Conservation (phyloP, 2,113 vertebrate species). For the Leucopternis melanops region DNA sequence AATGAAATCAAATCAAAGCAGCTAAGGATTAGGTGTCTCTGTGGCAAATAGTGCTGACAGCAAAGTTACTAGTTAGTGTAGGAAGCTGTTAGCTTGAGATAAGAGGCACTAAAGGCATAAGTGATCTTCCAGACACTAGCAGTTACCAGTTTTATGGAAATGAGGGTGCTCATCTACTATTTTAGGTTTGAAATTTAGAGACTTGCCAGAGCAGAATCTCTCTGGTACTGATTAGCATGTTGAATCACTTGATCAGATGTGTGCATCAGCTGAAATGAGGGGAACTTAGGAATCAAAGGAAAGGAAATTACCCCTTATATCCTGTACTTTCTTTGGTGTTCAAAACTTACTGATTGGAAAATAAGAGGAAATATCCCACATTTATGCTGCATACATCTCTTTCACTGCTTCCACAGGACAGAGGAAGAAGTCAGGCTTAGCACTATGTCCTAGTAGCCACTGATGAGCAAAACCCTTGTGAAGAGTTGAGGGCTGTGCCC, state of each 20-base stretch:
- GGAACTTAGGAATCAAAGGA: constrained; percentile 33
- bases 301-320: constrained; percentile 28
- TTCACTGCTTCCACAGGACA: neutral
- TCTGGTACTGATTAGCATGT: constrained; percentile 12
- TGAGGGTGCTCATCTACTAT: neutral
- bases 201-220: neutral
- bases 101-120: neutral
- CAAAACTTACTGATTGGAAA: constrained; percentile 11
- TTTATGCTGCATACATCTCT: neutral
- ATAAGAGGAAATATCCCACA: neutral
- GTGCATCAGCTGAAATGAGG: constrained; percentile 37
- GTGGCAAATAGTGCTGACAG: neutral
- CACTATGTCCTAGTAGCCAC: neutral
- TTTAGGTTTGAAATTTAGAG: neutral
- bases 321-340: constrained; percentile 26
- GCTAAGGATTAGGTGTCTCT: neutral
- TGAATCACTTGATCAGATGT: constrained; percentile 23
- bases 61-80: neutral
- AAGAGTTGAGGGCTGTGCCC: neutral
- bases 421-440: neutral
- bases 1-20: neutral
- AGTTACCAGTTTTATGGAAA: neutral
- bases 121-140: neutral
- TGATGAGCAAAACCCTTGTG: neutral
- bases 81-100: neutral